Base-by-base conservation (phyloP, 2,888 invertebrate genomes). In the Minunthozetes semirufus region DNA sequence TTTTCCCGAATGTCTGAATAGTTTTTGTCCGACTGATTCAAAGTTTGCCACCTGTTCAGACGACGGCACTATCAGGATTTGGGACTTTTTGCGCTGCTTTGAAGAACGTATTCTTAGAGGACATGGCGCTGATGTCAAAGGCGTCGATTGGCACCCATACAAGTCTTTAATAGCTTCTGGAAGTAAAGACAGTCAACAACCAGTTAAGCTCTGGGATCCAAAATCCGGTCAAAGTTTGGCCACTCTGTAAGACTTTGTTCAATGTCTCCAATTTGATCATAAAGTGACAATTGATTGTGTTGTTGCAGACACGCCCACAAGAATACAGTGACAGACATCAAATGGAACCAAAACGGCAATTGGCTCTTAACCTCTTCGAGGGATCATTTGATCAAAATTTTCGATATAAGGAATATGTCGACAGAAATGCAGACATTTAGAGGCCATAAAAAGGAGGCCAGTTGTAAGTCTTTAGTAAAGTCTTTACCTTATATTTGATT, bases 21-120 rank as follows among this genome's bases (percentile, higher is more conserved):
- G 98, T 89, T 99, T 99, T 88, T 94, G 97, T 87, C 98, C 99
- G 74, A 92, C 93, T 83, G 99, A 99, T 87, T 89, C 90, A 82
- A 99, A 99, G 87, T 94, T 99, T 87, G 97, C 94, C 38, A 95
- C 98, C 76, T 98, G 98, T 86, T 98, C 98, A 77, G 99, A 99
- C 85, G 99, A 99, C 85, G 98, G 98, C 79, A 99, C 99, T 22
- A 89, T 99, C 78, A 88, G 98, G 81, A 92, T 99, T 81, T 99
- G 98, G 94, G 99, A 99, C 86, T 99, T 99, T 86, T 89, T 93
- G 83, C 89, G 94, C 80, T 94, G 94, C 84, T 90, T 92, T 82
- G 98, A 99, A 87, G 99, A 99, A 85, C 89, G 91, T 82, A 93
- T 97, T 76, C 81, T 87, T 19, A 80, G 86, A 82, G 87, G 97